Percentiles rank a stretch among this genome's conserved stretches.
Evolutionary conservation across 2,113 vertebrate species (phyloP).

Genomic region (Epinephelus moara): DNA sequence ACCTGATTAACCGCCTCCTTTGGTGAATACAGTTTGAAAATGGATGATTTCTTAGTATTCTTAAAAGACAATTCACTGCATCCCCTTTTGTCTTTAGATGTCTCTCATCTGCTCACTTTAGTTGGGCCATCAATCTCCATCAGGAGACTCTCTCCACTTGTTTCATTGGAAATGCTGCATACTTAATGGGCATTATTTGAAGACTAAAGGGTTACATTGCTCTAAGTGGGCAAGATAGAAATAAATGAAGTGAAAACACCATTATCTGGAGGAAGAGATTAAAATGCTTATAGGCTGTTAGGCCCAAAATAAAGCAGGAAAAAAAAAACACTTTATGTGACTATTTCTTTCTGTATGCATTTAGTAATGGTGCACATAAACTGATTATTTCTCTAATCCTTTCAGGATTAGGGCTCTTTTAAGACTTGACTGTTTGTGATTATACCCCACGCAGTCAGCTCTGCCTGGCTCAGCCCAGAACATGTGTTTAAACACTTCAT

Average conservation of each 20-base stretch:
- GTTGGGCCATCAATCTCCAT: constrained; percentile 73
- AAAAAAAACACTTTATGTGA: constrained; percentile 53
- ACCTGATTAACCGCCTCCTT: constrained; percentile 38
- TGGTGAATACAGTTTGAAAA: constrained; percentile 22
- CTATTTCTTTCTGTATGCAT: constrained; percentile 62
- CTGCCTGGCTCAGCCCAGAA: constrained; percentile 66
- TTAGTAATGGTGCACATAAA: constrained; percentile 77
- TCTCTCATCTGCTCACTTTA: constrained; percentile 54
- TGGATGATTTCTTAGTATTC: constrained; percentile 34
- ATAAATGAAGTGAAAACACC: constrained; percentile 81
- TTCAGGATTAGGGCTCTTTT: constrained; percentile 71
- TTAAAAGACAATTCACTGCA: constrained; percentile 30
- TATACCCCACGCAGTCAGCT: constrained; percentile 79
- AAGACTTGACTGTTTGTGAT: constrained; percentile 79
- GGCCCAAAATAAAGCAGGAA: constrained; percentile 51
- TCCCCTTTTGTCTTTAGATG: constrained; percentile 41
- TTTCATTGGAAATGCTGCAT: constrained; percentile 75
- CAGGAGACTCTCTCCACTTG: constrained; percentile 57
- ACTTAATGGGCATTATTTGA: constrained; percentile 74
- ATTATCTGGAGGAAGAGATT: constrained; percentile 76
- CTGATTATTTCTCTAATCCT: constrained; percentile 77
- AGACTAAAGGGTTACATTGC: constrained; percentile 67
- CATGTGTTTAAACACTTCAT: constrained; percentile 83
- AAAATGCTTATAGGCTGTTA: constrained; percentile 63
- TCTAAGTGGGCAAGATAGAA: constrained; percentile 75